phyloP scores from a whole-genome alignment of 1,140 invertebrate genomes.

The Microplitis demolitor region DNA sequence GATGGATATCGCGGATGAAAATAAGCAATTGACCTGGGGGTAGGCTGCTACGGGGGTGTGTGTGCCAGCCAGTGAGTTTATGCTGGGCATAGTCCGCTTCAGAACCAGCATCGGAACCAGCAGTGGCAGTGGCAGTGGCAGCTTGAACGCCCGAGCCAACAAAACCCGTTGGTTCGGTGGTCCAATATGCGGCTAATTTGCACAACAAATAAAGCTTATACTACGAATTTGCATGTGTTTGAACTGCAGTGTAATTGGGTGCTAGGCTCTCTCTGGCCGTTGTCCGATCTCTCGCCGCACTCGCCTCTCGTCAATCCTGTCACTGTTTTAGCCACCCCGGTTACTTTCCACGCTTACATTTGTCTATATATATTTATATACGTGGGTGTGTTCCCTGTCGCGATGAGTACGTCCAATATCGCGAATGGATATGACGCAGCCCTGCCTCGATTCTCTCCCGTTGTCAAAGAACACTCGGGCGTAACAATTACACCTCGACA shows the following conservation, averaged over 20 bases:
- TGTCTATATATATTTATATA: background rate
- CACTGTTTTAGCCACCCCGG: slow-evolving; percentile 20
- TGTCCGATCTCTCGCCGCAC: slow-evolving; percentile 19
- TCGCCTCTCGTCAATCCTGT: slow-evolving; percentile 19
- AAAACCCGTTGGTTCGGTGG: slow-evolving; percentile 53
- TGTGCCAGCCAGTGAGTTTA: background rate
- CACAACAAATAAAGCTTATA: slow-evolving; percentile 65
- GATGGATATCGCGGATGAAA: slow-evolving; percentile 43
- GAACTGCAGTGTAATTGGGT: slow-evolving; percentile 63
- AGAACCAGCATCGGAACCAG: background rate
- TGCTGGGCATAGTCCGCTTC: background rate
- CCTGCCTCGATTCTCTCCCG: no score
- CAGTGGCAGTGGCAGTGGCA: background rate
- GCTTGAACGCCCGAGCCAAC: slow-evolving; percentile 35
- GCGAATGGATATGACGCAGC: no score
- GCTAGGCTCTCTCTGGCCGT: slow-evolving; percentile 35
- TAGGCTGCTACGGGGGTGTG: slow-evolving; percentile 15
- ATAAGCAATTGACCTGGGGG: slow-evolving; percentile 55
- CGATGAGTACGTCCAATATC: slow-evolving; percentile 7
- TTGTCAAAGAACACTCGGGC: no score
- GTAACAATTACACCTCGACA: no score
- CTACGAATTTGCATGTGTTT: slow-evolving; percentile 63
- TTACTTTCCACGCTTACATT: background rate
- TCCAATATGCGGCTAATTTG: slow-evolving; percentile 62
- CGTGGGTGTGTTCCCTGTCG: slow-evolving; percentile 8